Conservation (phyloP, 1,140 invertebrate species). For the Venturia canescens region DNA sequence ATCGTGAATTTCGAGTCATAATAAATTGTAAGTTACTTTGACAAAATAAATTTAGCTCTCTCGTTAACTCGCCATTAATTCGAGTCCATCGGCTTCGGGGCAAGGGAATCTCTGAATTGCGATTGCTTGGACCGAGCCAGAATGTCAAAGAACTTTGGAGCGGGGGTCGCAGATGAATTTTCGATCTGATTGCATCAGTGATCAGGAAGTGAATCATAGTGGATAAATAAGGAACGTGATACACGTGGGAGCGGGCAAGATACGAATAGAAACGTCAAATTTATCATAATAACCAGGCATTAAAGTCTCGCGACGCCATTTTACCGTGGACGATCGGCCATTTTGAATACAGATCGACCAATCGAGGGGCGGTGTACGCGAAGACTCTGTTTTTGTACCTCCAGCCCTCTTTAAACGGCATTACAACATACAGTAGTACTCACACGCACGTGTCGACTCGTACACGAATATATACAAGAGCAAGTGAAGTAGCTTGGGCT, state of each 20-base stretch:
- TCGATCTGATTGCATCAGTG: no score
- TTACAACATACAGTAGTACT: conserved; percentile 19
- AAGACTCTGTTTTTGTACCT: background rate
- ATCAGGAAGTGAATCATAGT: no score
- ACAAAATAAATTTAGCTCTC: no score
- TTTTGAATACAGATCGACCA: conserved; percentile 75
- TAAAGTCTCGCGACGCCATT: conserved; percentile 71
- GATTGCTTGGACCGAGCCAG: no score
- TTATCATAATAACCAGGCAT: conserved; percentile 58
- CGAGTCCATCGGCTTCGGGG: no score
- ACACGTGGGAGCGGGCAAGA: background rate
- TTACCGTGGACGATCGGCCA: conserved; percentile 68
- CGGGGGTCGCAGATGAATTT: no score
- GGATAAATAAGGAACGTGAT: background rate
- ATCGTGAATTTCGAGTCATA: no score
- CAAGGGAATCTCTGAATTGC: no score
- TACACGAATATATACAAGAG: background rate
- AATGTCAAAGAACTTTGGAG: no score
- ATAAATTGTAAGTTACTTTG: no score
- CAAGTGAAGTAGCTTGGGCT: conserved; percentile 24
- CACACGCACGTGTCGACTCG: background rate
- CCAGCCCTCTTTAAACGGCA: conserved; percentile 30
- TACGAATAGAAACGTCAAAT: conserved; percentile 71
- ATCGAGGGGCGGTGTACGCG: conserved; percentile 13
- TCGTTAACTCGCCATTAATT: no score